Evolutionary conservation across 2,113 vertebrate genomes (phyloP), one percentile per base, ranked within the genome.

Genomic region (Dromaius novaehollandiae): DNA sequence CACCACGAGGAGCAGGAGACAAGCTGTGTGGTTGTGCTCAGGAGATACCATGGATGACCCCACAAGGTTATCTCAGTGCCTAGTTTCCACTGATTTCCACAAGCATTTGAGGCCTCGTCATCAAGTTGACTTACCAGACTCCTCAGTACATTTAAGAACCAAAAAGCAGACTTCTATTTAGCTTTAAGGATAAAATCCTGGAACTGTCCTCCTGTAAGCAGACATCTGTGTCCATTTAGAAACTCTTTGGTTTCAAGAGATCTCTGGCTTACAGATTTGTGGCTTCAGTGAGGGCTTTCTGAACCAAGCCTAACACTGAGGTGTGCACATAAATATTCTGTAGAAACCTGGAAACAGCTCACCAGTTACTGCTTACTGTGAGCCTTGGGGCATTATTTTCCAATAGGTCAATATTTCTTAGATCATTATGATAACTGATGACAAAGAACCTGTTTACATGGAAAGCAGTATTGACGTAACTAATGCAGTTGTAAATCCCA

Each of bases 321-420:
- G 36, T 36, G 21, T 17, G 55, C 44, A 15, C 34, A 34, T 64
- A 70, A 91, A 74, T 70, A 30, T 34, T 76, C 87, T 69, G 32
- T n/a, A 79, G 82, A 88, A 88, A 34, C 71, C 38, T 81, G 42
- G 50, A 83, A 94, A 55, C 14, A 66, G 30, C 38, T 86, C 40
- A 40, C 48, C 36, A 53, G 50, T 25, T 16, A 74, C n/a, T 69
- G 18, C 48, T 82, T 51, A 34, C 20, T 34, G 11, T 4, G 4
- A 90, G 34, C 58, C 42, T 36, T 13, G 14, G 46, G 46, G 20
- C 46, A 68, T 38, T 82, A 6, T 73, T 82, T 80, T 91, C 87
- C 89, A 55, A 55, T 17, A 75, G 34, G 38, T 89, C 87, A 80
- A 38, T 86, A 85, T 87, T 88, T 95, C 76, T 87, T 65, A 90